phyloP scores from a whole-genome alignment of 2,888 invertebrate species.

The Parthenolecanium corni region DNA sequence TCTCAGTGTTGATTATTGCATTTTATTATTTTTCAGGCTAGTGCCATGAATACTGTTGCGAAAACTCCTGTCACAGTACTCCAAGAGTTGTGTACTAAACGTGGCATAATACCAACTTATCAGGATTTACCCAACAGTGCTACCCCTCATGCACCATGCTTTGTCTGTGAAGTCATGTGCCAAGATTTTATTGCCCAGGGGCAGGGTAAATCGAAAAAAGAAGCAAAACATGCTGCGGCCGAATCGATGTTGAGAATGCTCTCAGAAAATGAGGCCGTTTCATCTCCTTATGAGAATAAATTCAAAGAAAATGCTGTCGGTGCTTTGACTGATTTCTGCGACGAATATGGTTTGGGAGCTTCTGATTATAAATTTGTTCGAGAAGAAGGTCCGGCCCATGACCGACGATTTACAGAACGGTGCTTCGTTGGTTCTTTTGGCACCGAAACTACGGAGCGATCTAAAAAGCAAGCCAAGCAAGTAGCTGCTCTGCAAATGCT shows the following conservation, averaged over 20 bases:
- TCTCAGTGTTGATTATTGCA: neutral
- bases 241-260: constrained; percentile 41
- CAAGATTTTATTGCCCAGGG: constrained; percentile 37
- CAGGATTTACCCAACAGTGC: constrained; percentile 44
- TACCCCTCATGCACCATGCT: constrained; percentile 36
- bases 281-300: constrained; percentile 34
- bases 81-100: constrained; percentile 53
- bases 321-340: constrained; percentile 37
- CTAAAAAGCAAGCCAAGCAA: constrained; percentile 56
- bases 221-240: constrained; percentile 51
- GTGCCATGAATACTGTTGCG: neutral
- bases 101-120: constrained; percentile 45
- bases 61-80: constrained; percentile 56
- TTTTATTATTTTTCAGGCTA: neutral
- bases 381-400: constrained; percentile 56
- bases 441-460: constrained; percentile 47
- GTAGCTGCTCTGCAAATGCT: constrained; percentile 42
- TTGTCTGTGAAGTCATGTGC: constrained; percentile 34
- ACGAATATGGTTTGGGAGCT: constrained; percentile 40
- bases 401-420: constrained; percentile 49
- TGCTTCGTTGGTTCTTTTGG: constrained; percentile 45
- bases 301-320: constrained; percentile 35
- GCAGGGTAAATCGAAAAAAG: constrained; percentile 45
- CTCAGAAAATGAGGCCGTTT: constrained; percentile 15
- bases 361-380: constrained; percentile 47